Base-by-base conservation (phyloP, 1,140 invertebrate species). In the Oscheius sp. region DNA sequence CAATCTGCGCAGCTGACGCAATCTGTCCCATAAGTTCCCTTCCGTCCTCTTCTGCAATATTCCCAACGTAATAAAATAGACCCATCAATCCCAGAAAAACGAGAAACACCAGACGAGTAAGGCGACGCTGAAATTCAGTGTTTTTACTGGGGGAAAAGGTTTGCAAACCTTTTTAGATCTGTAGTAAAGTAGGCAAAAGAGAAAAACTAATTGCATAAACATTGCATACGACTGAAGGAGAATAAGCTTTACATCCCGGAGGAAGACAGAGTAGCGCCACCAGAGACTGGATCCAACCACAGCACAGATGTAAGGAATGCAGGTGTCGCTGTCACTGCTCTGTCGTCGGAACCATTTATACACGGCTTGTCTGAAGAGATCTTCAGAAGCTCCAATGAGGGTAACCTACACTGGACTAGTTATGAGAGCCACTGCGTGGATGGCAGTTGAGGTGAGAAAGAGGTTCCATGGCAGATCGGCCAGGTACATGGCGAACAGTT, bases 241-340 rank as follows among this genome's bases (percentile, higher is more conserved):
- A 23, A 82, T 76, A 23, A 82, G 42, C 72, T 82, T 82, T n/a
- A 74, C 35, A 42, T 82, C 81, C 3, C 64, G 62, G 18, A 82
- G 82, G 59, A 83, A 82, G 35, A 82, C 67, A 23, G 81, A 74
- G 49, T 82, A 82, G 38, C 81, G 64, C 2, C 84, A 65, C 81
- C 81, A 82, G 23, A 82, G 35, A 3, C 68, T 7, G 13, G 81
- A 74, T 46, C 79, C 79, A 34, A 80, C 72, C 15, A 79, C 64
- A 20, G 76, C 80, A 73, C 79, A 82, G 18, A 82, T 65, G 31
- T 82, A 82, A 0, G 81, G 81, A n/a, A 82, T 55, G 4, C 77
- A 55, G 13, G 81, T 82, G 42, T 82, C 81, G 42, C 66, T 70
- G 63, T 82, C 81, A 35, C 61, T 65, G 42, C 63, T 64, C 13